phyloP scores from a whole-genome alignment of 2,888 invertebrate species.

The Epistrophella euchroma region DNA sequence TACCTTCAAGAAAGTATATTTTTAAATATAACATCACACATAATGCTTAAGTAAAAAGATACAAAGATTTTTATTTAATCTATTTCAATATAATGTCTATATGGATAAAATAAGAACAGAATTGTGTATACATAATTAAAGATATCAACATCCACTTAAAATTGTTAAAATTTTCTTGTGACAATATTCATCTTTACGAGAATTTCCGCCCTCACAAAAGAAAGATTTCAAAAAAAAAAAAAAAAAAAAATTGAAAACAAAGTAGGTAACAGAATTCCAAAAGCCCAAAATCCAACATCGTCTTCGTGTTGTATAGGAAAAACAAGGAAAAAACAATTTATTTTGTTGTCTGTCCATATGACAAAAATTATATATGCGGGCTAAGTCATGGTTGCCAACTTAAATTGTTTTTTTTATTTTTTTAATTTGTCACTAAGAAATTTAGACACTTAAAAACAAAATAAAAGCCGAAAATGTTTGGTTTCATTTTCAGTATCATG shows the following conservation, averaged over 20 bases:
- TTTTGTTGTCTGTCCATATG: slow-evolving; percentile 41
- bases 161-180: slow-evolving; percentile 71
- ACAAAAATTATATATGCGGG: slow-evolving; percentile 31
- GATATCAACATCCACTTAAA: slow-evolving; percentile 74
- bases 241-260: slow-evolving; percentile 32
- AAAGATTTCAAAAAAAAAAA: slow-evolving; percentile 29
- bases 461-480: too few relatives aligned
- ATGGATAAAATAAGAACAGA: slow-evolving; percentile 10
- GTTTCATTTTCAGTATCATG: too few relatives aligned
- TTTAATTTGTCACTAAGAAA: neutral
- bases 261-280: slow-evolving; percentile 58
- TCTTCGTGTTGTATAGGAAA: neutral
- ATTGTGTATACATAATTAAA: slow-evolving; percentile 30
- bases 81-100: slow-evolving; percentile 37
- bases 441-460: too few relatives aligned
- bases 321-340: slow-evolving; percentile 38
- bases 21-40: slow-evolving; percentile 27
- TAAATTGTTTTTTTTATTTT: neutral
- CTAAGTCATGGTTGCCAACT: neutral
- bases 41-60: neutral
- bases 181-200: slow-evolving; percentile 53
- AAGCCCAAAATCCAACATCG: slow-evolving; percentile 34
- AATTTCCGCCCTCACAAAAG: slow-evolving; percentile 63
- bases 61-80: slow-evolving; percentile 24
- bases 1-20: slow-evolving; percentile 31